Evolutionary conservation across 1,140 invertebrate genomes (phyloP).

Genomic region (Chymomyza costata): DNA sequence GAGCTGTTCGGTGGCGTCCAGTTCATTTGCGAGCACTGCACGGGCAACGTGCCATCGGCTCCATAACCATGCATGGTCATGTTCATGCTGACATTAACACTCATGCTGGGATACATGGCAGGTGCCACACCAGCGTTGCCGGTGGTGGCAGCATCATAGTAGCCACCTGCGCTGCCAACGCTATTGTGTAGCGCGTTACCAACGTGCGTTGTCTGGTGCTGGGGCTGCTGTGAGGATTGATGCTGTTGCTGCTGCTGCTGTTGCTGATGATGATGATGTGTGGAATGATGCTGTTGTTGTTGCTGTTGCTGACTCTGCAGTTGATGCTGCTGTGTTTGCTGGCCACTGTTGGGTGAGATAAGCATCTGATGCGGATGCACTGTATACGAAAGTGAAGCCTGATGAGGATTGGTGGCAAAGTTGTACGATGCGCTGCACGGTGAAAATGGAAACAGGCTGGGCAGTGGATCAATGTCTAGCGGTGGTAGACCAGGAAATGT

Average conservation of each 20-base stretch:
- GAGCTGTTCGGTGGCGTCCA: conserved; percentile 79
- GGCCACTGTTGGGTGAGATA: conserved; percentile 62
- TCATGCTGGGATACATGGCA: conserved; percentile 90
- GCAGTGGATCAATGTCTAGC: conserved; percentile 85
- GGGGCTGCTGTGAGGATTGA: conserved; percentile 48
- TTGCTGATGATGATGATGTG: conserved; percentile 31
- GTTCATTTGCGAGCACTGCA: conserved; percentile 82
- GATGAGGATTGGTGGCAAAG: conserved; percentile 75
- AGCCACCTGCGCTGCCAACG: conserved; percentile 35
- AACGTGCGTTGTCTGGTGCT: conserved; percentile 55
- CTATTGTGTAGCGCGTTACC: conserved; percentile 51
- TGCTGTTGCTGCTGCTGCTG: conserved; percentile 37
- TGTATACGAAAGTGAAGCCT: conserved; percentile 77
- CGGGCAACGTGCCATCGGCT: conserved; percentile 77
- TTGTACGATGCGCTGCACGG: conserved; percentile 83
- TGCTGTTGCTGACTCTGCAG: conserved; percentile 40
- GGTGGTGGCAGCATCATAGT: conserved; percentile 44
- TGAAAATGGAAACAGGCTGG: conserved; percentile 84
- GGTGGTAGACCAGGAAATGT: conserved; percentile 83
- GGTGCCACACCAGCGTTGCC: conserved; percentile 66
- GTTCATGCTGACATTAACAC: conserved; percentile 97
- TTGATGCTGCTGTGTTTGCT: conserved; percentile 40
- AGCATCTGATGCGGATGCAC: conserved; percentile 77
- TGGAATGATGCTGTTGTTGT: conserved; percentile 9
- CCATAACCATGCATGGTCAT: conserved; percentile 96